These are phyloP conservation scores for Halictus rubicundus DNA, from an alignment of 1,140 invertebrate genomes.

Conservation along the genomic window DNA sequence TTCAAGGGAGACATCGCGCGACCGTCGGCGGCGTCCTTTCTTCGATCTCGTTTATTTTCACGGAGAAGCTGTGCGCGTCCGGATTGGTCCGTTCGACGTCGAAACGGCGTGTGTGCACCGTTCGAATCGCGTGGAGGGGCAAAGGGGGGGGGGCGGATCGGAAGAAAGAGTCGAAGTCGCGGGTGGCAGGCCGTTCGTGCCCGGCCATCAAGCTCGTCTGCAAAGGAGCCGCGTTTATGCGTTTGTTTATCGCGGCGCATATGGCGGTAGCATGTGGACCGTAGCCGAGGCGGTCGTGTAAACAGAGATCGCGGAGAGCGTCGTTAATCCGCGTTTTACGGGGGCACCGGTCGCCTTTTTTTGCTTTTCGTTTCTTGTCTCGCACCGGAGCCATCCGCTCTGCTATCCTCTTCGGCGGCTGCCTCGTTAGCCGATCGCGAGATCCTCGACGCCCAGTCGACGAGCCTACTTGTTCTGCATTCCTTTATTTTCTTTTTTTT, in stretches of 20 bases:
- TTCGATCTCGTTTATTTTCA: conserved; percentile 66
- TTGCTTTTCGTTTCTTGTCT: background rate
- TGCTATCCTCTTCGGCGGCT: conserved; percentile 33
- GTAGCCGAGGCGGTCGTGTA: too few relatives aligned
- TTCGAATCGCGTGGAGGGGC: too few relatives aligned
- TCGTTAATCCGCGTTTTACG: conserved; percentile 63
- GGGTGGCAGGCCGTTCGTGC: conserved; percentile 7
- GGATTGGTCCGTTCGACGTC: conserved; percentile 23
- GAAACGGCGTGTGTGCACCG: conserved; percentile 32
- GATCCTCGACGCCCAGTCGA: too few relatives aligned
- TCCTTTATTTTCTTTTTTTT: too few relatives aligned
- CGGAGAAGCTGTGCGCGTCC: conserved; percentile 41
- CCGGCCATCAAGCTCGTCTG: conserved; percentile 43
- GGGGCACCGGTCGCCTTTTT: conserved; percentile 20
- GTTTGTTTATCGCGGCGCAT: conserved; percentile 78
- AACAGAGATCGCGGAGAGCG: background rate
- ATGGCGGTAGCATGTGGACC: conserved; percentile 71
- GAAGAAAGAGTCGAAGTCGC: conserved; percentile 33
- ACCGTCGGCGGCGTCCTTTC: conserved; percentile 58
- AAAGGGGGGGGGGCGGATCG: conserved; percentile 37
- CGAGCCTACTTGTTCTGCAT: too few relatives aligned
- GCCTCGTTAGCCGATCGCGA: conserved; percentile 27
- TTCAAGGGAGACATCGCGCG: conserved; percentile 64
- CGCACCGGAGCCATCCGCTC: background rate
- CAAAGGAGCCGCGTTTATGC: conserved; percentile 74